phyloP scores from a whole-genome alignment of 2,888 invertebrate species.

The Hemistola chrysoprasaria region DNA sequence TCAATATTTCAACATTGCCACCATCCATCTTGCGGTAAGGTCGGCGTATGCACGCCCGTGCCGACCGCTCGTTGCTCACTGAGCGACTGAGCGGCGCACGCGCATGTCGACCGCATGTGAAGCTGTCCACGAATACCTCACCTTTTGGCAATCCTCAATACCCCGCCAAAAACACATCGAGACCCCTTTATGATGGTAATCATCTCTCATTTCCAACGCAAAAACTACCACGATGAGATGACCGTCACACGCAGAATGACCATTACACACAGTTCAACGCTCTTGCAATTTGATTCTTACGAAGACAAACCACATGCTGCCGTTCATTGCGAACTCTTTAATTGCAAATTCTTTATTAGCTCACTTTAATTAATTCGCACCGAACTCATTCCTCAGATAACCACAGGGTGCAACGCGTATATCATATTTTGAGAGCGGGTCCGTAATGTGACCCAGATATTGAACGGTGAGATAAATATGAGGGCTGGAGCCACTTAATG shows the following conservation, averaged over 20 bases:
- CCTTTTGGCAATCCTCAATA: conserved; percentile 36
- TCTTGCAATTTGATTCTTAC: conserved; percentile 33
- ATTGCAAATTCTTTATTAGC: conserved; percentile 55
- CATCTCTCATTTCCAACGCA: conserved; percentile 34
- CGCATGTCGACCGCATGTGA: conserved; percentile 14
- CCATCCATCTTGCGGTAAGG: conserved; percentile 45
- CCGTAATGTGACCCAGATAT: conserved; percentile 57
- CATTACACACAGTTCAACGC: conserved; percentile 47
- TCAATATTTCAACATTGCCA: conserved; percentile 39
- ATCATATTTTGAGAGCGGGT: conserved; percentile 38
- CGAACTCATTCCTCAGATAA: conserved; percentile 42
- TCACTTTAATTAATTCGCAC: conserved; percentile 48
- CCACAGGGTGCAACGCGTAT: conserved; percentile 49
- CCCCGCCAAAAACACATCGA: conserved; percentile 28
- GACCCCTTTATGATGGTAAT: conserved; percentile 32
- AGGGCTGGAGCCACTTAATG: conserved; percentile 33
- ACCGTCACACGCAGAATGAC: too few species aligned
- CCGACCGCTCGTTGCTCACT: conserved; percentile 9
- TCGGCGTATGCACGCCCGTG: conserved; percentile 29
- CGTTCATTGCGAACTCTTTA: conserved; percentile 39
- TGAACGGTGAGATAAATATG: conserved; percentile 43
- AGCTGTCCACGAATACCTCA: conserved; percentile 17
- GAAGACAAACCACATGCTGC: conserved; percentile 38
- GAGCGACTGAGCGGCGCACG: conserved; percentile 15
- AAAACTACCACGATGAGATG: conserved; percentile 34